These are phyloP conservation scores for Neoseiulus cucumeris DNA, from an alignment of 1,140 invertebrate species.

Conservation along the genomic window DNA sequence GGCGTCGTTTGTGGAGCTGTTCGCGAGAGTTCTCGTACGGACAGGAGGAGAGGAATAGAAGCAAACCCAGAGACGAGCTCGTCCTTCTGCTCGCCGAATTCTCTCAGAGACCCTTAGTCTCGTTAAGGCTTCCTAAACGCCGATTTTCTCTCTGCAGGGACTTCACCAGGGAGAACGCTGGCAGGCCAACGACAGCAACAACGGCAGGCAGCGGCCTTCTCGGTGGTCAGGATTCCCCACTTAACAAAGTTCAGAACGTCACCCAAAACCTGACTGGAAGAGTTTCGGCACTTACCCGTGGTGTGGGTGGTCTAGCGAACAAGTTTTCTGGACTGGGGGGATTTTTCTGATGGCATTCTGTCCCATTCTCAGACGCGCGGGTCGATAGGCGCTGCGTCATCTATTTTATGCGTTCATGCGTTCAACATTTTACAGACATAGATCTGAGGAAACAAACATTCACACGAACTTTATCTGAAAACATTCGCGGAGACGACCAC, in stretches of 20 bases:
- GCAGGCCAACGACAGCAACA: slow-evolving; percentile 41
- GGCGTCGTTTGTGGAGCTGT: too few relatives aligned
- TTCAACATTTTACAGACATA: too few relatives aligned
- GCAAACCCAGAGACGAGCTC: too few relatives aligned
- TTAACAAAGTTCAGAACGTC: slow-evolving; percentile 44
- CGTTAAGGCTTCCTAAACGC: too few relatives aligned
- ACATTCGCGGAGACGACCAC: too few relatives aligned
- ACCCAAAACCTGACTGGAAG: slow-evolving; percentile 51
- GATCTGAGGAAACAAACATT: too few relatives aligned
- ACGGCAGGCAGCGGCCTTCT: slow-evolving; percentile 20
- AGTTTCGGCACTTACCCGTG: slow-evolving; percentile 58
- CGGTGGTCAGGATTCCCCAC: slow-evolving; percentile 9
- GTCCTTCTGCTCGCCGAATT: too few relatives aligned
- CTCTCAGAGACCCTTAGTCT: too few relatives aligned
- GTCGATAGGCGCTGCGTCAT: not conserved
- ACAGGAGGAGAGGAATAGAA: too few relatives aligned
- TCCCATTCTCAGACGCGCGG: slow-evolving; percentile 10
- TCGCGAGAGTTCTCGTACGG: too few relatives aligned
- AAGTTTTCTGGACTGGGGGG: slow-evolving; percentile 30
- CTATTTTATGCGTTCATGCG: too few relatives aligned
- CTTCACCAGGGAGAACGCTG: slow-evolving; percentile 35
- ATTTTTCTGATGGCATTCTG: slow-evolving; percentile 9
- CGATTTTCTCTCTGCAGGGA: slow-evolving; percentile 23
- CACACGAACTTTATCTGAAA: too few relatives aligned
- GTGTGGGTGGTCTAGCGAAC: slow-evolving; percentile 54